A percentile compares a stretch with the other conserved stretches of the same genome.
Evolutionary conservation across 2,797 vertebrate genomes (phyloP).

Genomic region (Euphonia xanthogaster): DNA sequence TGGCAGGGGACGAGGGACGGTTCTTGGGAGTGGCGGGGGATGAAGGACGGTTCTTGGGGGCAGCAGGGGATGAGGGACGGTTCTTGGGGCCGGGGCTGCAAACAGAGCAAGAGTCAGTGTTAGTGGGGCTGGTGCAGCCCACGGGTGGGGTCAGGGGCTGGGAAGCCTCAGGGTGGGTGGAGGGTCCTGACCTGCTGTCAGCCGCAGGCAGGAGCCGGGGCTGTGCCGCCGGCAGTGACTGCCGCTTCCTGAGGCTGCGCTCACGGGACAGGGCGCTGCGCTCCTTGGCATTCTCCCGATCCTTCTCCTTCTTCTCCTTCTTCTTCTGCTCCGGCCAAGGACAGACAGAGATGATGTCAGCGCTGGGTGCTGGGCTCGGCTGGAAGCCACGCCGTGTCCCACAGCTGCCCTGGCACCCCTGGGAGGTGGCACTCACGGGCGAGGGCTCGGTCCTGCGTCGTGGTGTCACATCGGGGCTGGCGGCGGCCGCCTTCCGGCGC

Average conservation of each 20-base stretch:
- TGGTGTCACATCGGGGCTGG: constrained; percentile 85
- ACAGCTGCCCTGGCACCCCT: accelerated
- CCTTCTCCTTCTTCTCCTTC: constrained; percentile 97
- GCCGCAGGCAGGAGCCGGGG: constrained; percentile 30
- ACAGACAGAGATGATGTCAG: background rate
- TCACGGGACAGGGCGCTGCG: constrained; percentile 88
- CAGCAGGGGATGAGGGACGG: background rate
- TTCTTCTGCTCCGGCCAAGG: constrained; percentile 74
- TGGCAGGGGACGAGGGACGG: background rate
- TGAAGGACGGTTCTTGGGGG: constrained; percentile 72
- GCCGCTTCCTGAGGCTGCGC: constrained; percentile 89
- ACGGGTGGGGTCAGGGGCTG: accelerated
- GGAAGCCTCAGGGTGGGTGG: accelerated
- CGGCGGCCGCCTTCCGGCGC: constrained; percentile 83
- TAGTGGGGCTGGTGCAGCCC: background rate
- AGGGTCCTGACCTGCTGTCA: background rate
- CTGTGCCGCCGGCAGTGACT: constrained; percentile 80
- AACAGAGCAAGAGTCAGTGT: background rate
- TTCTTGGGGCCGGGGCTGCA: constrained; percentile 84
- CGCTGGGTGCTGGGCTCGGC: accelerated
- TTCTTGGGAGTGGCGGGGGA: background rate
- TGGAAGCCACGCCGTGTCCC: accelerated
- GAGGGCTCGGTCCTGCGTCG: constrained; percentile 83
- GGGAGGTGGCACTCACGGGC: constrained; percentile 74
- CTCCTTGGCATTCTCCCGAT: constrained; percentile 93